These are phyloP conservation scores for Megaleporinus macrocephalus DNA, from an alignment of 2,113 vertebrate genomes.

Conservation along the genomic window DNA sequence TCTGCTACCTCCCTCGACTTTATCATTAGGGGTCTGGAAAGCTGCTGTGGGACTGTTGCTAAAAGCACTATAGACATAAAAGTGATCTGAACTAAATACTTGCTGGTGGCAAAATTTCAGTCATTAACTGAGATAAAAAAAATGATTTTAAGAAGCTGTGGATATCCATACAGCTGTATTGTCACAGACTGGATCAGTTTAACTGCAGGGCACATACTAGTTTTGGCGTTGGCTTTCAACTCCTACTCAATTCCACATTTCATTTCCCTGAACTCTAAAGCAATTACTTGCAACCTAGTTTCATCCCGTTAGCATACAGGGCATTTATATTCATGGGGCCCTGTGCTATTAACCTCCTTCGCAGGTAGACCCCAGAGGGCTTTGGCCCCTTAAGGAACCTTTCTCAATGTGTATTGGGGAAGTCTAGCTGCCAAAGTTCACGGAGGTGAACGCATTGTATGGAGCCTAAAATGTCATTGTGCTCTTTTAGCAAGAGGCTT, in stretches of 20 bases:
- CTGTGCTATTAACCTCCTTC: background rate
- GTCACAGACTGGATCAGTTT: background rate
- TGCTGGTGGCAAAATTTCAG: background rate
- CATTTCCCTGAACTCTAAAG: background rate
- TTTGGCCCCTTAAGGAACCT: background rate
- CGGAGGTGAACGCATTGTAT: conserved; percentile 26
- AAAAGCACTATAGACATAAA: background rate
- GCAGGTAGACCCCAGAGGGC: background rate
- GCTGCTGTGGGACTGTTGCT: background rate
- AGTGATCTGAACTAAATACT: background rate
- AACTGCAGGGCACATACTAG: background rate
- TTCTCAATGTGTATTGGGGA: conserved; percentile 13
- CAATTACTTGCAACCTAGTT: background rate
- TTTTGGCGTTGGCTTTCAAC: background rate
- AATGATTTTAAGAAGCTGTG: background rate
- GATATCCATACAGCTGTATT: background rate
- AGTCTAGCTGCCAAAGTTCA: background rate
- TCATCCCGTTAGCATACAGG: conserved; percentile 36
- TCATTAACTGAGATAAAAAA: background rate
- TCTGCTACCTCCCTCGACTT: too few relatives aligned
- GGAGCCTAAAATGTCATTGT: background rate
- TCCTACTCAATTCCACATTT: background rate
- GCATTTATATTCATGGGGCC: conserved; percentile 10
- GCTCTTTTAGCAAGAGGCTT: background rate
- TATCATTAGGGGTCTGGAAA: background rate